These are phyloP conservation scores for Elephas maximus DNA, from an alignment of 2,113 vertebrate genomes.

Conservation along the genomic window DNA sequence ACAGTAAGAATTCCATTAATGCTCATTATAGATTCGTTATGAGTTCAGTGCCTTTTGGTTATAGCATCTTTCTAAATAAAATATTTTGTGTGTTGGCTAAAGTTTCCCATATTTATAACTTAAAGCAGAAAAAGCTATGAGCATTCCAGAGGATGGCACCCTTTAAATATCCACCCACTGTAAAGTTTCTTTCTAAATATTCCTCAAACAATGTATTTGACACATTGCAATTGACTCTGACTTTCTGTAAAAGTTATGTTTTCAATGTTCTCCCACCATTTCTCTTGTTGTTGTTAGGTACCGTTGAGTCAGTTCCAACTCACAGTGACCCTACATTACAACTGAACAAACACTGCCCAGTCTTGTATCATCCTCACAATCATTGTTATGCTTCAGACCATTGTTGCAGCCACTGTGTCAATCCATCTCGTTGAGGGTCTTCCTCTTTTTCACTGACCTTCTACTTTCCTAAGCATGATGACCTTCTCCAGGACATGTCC, in stretches of 20 bases:
- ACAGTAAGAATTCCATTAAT: neutral
- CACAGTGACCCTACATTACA: no score
- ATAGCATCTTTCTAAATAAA: conserved; percentile 41
- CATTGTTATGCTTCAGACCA: no score
- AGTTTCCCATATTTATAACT: neutral
- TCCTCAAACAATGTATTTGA: neutral
- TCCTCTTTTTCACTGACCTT: no score
- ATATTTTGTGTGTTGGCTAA: neutral
- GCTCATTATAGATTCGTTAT: neutral
- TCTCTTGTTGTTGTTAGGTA: neutral
- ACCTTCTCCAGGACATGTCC: no score
- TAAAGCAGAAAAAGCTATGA: neutral
- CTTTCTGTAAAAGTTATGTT: neutral
- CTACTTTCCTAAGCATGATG: no score
- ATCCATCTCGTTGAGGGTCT: no score
- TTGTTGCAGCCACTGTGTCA: no score
- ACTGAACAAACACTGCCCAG: no score
- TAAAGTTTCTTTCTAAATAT: conserved; percentile 16
- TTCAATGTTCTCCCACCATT: neutral
- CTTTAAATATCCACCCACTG: neutral
- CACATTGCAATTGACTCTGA: neutral
- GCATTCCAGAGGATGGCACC: neutral
- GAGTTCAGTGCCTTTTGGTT: conserved; percentile 15
- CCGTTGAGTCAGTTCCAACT: no score
- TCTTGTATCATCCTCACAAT: no score